Conservation (phyloP, 2,888 invertebrate genomes). For the Lumbricus terrestris region DNA sequence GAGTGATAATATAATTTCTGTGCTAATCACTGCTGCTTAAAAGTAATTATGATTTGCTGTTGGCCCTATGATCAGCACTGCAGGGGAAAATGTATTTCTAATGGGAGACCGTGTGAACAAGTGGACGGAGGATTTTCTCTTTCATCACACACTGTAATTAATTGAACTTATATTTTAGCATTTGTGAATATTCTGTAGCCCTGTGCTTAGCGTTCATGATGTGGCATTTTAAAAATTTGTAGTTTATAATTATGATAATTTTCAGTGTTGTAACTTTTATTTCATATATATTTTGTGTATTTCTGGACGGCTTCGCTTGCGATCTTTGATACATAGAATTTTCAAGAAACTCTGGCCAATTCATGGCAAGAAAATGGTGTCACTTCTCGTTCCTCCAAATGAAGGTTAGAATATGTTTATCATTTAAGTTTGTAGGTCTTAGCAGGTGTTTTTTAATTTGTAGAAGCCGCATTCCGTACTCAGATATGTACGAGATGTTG, state of each 20-base stretch:
- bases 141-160: background rate
- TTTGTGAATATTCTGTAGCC: too few species aligned
- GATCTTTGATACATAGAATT: background rate
- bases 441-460: constrained; percentile 47
- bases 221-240: too few species aligned
- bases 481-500: constrained; percentile 99
- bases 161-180: background rate
- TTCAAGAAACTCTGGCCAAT: constrained; percentile 96
- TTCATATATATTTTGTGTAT: background rate
- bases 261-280: background rate
- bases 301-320: background rate
- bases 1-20: background rate
- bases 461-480: constrained; percentile 95
- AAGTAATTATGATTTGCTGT: background rate
- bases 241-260: too few species aligned
- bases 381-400: constrained; percentile 87
- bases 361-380: constrained; percentile 94
- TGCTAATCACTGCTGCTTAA: background rate
- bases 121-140: background rate
- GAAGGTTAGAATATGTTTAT: constrained; percentile 62
- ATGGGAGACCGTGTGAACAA: background rate
- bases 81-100: background rate
- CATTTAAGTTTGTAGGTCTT: background rate
- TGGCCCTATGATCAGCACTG: background rate
- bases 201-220: too few species aligned